Evolutionary conservation across 2,797 vertebrate species (phyloP).

Genomic region (Pangasius mekongensis): DNA sequence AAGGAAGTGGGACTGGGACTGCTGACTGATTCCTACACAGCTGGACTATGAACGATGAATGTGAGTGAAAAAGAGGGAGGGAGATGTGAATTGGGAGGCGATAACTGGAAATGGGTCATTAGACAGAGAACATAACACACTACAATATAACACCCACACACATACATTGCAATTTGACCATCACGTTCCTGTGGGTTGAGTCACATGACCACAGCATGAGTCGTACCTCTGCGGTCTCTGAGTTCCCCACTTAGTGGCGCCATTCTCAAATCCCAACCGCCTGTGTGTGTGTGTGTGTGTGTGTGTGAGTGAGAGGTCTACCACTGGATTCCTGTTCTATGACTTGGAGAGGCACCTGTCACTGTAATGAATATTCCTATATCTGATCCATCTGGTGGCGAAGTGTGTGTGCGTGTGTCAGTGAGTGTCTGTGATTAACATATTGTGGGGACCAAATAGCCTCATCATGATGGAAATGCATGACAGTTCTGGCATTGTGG

Average conservation of each 20-base stretch:
- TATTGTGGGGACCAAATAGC: constrained; percentile 1
- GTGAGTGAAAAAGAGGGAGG: constrained; percentile 29
- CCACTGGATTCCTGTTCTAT: constrained; percentile 70
- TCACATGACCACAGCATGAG: constrained; percentile 61
- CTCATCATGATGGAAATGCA: background rate
- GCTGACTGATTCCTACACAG: constrained; percentile 37
- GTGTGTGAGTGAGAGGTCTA: constrained; percentile 42
- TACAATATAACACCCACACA: background rate
- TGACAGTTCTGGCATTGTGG: background rate
- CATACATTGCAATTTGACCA: constrained; percentile 19
- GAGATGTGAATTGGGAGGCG: constrained; percentile 51
- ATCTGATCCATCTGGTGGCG: constrained; percentile 24
- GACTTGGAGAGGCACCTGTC: constrained; percentile 80
- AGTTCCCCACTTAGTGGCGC: constrained; percentile 43
- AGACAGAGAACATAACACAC: background rate
- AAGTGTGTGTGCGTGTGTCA: background rate
- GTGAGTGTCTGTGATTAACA: background rate
- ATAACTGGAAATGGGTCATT: constrained; percentile 64
- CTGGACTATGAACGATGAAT: constrained; percentile 44
- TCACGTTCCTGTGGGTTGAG: constrained; percentile 49
- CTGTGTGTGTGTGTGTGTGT: constrained; percentile 29
- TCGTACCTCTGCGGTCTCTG: constrained; percentile 57
- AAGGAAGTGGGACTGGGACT: constrained; percentile 13
- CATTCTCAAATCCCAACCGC: constrained; percentile 32
- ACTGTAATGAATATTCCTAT: constrained; percentile 15